phyloP scores from a whole-genome alignment of 2,797 vertebrate species.

The Bradypodion ventrale region DNA sequence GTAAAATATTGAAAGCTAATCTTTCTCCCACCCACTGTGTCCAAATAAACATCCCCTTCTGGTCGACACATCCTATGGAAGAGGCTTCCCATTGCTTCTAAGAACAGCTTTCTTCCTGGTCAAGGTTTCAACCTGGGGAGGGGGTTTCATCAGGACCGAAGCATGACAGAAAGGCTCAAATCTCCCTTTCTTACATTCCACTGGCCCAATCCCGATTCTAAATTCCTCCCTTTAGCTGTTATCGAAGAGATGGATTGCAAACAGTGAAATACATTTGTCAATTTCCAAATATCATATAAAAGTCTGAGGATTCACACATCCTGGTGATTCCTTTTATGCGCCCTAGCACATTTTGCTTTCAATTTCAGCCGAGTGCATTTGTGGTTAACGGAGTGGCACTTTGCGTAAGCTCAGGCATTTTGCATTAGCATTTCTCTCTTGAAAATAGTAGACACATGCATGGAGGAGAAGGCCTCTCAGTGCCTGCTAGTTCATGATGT shows the following conservation, averaged over 20 bases:
- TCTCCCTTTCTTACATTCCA: not conserved
- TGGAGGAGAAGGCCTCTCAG: not conserved
- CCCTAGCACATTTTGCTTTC: not conserved
- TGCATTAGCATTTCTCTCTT: no score
- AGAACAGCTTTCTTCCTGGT: not conserved
- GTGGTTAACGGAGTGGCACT: no score
- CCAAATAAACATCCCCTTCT: not conserved
- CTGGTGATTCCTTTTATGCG: not conserved
- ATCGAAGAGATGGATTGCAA: no score
- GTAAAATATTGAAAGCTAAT: not conserved
- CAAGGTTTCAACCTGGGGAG: no score
- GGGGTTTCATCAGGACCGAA: not conserved
- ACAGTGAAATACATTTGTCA: not conserved
- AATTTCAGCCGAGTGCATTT: no score
- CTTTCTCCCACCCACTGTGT: not conserved
- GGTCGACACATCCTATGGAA: not conserved
- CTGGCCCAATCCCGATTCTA: not conserved
- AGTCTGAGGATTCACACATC: not conserved
- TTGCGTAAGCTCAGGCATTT: no score
- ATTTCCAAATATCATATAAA: not conserved
- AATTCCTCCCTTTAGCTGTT: no score
- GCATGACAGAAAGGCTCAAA: not conserved
- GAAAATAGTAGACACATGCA: not conserved
- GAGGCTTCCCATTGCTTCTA: not conserved
- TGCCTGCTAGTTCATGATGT: not conserved